Base-by-base conservation (phyloP, 2,888 invertebrate genomes). In the Odontocerum albicorne region DNA sequence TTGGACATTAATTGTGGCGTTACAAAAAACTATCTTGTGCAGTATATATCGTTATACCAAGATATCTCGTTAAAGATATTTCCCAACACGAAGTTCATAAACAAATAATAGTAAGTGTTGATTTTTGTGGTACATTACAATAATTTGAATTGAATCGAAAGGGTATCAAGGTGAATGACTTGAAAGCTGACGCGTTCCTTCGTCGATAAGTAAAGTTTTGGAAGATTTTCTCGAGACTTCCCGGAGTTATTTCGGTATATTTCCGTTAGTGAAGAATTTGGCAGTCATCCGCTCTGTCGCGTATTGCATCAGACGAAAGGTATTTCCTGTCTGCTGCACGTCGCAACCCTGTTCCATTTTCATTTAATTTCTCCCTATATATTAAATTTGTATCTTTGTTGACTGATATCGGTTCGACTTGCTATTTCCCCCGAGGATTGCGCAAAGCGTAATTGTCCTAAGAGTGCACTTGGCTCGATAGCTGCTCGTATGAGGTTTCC, bases 401-500 rank as follows among this genome's bases (percentile, higher is more conserved):
- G 17, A 12, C 8, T 42, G 22, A 33, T 33, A 33, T 33, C n/a
- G n/a, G n/a, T n/a, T n/a, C n/a, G n/a, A n/a, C n/a, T n/a, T n/a
- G n/a, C n/a, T n/a, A n/a, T n/a, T n/a, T n/a, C n/a, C 33, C 10
- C 4, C 4, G 33, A 33, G 33, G 42, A 35, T 50, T 50, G 50
- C 50, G 42, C 33, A 40, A 50, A 22, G 42, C 35, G 42, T 33
- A 43, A 33, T 22, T 27, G 50, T 20, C 20, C 42, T 42, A 43
- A 42, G 50, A 39, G 49, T 50, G 50, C 50, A 50, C 35, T 31
- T 19, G 15, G 8, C 22, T 4, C 27, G 43, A 43, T 13, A 33
- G 45, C 40, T 46, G 47, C 39, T 52, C 47, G 31, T 38, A 42
- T 52, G 31, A 39, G 49, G 57, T 54, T 57, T 39, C 49, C 32